phyloP scores from a whole-genome alignment of 2,113 vertebrate species.

The Turnix velox region DNA sequence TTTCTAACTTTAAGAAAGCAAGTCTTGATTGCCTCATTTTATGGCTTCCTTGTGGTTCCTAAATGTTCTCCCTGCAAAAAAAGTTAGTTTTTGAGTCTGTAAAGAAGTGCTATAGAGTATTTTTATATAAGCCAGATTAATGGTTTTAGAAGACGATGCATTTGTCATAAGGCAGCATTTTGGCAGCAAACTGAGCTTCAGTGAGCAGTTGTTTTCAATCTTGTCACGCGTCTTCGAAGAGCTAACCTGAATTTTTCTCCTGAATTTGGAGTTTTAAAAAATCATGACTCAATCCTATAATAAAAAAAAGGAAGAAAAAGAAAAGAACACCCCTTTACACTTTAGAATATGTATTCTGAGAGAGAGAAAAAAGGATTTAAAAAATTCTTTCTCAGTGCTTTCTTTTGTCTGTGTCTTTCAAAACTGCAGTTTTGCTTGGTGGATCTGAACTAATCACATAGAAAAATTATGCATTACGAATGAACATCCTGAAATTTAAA shows the following conservation, averaged over 20 bases:
- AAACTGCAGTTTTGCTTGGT: background rate
- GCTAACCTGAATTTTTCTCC: constrained; percentile 37
- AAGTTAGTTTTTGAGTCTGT: background rate
- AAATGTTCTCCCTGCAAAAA: constrained; percentile 5
- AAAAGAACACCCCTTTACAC: background rate
- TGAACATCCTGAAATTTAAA: background rate
- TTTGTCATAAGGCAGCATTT: constrained; percentile 51
- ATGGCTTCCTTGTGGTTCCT: constrained; percentile 23
- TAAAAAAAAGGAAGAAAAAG: background rate
- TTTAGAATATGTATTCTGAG: background rate
- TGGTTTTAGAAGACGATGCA: constrained; percentile 32
- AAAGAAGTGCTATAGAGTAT: constrained; percentile 8
- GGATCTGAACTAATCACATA: background rate
- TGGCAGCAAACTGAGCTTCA: constrained; percentile 49
- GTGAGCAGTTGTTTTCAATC: constrained; percentile 54
- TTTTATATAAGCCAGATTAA: constrained; percentile 53
- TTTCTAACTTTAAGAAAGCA: constrained; percentile 30
- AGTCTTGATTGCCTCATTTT: constrained; percentile 23
- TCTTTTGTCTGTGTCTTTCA: background rate
- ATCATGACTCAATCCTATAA: background rate
- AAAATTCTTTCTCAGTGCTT: background rate
- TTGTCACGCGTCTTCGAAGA: background rate
- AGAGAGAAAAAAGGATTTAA: background rate
- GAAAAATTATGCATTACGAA: background rate
- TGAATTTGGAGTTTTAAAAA: constrained; percentile 34